A percentile compares a stretch with the other conserved stretches of the same genome.
These are phyloP conservation scores for Platysteira castanea DNA, from an alignment of 2,113 vertebrate genomes.

Conservation along the genomic window DNA sequence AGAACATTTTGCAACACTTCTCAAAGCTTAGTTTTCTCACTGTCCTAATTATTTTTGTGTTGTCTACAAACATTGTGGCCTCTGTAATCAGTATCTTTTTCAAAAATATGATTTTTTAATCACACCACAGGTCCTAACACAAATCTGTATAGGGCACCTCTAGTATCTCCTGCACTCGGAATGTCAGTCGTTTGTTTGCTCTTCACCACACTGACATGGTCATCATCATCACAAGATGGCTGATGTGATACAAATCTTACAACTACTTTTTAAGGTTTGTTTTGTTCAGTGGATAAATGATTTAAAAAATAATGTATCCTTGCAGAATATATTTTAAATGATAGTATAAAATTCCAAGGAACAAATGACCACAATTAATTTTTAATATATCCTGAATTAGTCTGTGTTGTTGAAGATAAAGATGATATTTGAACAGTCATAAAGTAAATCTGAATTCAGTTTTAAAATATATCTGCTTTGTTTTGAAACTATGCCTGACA, in stretches of 20 bases:
- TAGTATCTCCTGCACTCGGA: not conserved
- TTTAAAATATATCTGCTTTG: not conserved
- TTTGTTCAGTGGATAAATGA: not conserved
- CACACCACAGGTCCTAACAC: not conserved
- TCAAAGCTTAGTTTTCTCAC: not conserved
- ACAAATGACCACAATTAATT: not conserved
- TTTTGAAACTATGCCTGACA: not conserved
- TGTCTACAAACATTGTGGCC: not conserved
- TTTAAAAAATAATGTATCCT: not conserved
- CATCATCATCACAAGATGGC: not conserved
- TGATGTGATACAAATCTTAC: not conserved
- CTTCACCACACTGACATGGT: not conserved
- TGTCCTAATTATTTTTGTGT: not conserved
- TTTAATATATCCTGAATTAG: not conserved
- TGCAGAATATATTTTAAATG: not conserved
- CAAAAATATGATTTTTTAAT: not conserved
- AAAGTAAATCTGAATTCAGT: not conserved
- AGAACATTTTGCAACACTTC: not conserved
- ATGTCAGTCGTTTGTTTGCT: not conserved
- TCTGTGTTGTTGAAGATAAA: not conserved
- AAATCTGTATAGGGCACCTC: not conserved
- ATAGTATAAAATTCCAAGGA: not conserved
- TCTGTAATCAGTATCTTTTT: not conserved
- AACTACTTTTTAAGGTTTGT: not conserved
- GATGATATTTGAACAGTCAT: not conserved